phyloP scores from a whole-genome alignment of 2,888 invertebrate species.

The Julus scandinavius region DNA sequence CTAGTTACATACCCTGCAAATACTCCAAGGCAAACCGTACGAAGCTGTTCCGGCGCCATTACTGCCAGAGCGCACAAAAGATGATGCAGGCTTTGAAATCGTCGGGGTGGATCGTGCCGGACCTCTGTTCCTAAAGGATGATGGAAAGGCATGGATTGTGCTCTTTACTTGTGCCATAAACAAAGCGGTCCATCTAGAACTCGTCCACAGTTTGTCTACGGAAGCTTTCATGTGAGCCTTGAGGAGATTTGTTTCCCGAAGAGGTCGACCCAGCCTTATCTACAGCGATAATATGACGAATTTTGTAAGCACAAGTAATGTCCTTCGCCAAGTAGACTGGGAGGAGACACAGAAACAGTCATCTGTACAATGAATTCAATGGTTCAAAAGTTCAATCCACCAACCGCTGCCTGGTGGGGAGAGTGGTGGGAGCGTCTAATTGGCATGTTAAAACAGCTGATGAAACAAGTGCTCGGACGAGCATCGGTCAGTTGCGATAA shows the following conservation, averaged over 20 bases:
- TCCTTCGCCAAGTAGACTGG: conserved; percentile 57
- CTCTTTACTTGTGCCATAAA: conserved; percentile 62
- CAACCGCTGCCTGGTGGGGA: conserved; percentile 67
- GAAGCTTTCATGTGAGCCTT: conserved; percentile 60
- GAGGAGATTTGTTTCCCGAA: conserved; percentile 59
- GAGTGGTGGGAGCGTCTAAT: no score
- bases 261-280: conserved; percentile 60
- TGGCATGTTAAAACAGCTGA: no score
- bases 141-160: conserved; percentile 52
- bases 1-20: not conserved
- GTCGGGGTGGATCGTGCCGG: not conserved
- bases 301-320: conserved; percentile 60
- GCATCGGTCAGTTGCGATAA: conserved; percentile 62
- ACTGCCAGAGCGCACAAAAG: not conserved
- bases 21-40: not conserved
- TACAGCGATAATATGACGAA: conserved; percentile 62
- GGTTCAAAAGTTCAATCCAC: conserved; percentile 66
- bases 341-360: conserved; percentile 40
- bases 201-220: conserved; percentile 59
- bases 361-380: conserved; percentile 59
- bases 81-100: not conserved
- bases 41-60: not conserved
- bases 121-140: no score
- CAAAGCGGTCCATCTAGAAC: conserved; percentile 62
- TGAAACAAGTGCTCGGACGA: conserved; percentile 64